Base-by-base conservation (phyloP, 92 coral and sea anemone species). In the Muricea muricata region DNA sequence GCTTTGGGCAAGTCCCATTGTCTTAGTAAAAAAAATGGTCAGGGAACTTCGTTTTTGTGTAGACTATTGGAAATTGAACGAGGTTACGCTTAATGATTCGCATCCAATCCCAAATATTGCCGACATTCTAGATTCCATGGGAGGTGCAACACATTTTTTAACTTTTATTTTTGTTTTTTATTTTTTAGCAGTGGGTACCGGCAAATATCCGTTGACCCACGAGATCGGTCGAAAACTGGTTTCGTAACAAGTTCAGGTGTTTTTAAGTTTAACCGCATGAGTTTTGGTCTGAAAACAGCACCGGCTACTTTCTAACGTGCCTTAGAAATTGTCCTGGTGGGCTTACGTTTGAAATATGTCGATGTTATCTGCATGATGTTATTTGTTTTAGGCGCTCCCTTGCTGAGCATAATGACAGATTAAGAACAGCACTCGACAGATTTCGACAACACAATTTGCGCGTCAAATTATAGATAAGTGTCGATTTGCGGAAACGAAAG, bases 321-420 rank as follows among this genome's bases (percentile, higher is more conserved):
- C 57, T 37, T 42, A 5, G 58, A 55, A n/a, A n/a, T n/a, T n/a
- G n/a, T n/a, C n/a, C n/a, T n/a, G n/a, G n/a, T n/a, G n/a, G n/a
- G n/a, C n/a, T n/a, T n/a, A n/a, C n/a, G n/a, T n/a, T n/a, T n/a
- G n/a, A n/a, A 7, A 48, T 54, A 40, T 75, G 34, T 20, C 29
- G 45, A 1, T 50, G 71, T 13, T 75, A 55, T 11, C 28, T 54
- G 1, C n/a, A 77, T 39, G 82, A 77, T 42, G 82, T 77, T 28
- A 75, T 75, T 50, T 69, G 72, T 14, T 67, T 77, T 77, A 84
- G 78, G 29, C 60, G 58, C 73, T 63, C 83, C n/a, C 30, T 86
- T 79, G 42, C 42, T 37, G 42, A 37, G 42, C 42, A 37, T 37
- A 37, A 37, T 37, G 42, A 55, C 69, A 11, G 69, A 17, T 61